phyloP scores from a whole-genome alignment of 2,797 vertebrate genomes.

The Sebastes taczanowskii region DNA sequence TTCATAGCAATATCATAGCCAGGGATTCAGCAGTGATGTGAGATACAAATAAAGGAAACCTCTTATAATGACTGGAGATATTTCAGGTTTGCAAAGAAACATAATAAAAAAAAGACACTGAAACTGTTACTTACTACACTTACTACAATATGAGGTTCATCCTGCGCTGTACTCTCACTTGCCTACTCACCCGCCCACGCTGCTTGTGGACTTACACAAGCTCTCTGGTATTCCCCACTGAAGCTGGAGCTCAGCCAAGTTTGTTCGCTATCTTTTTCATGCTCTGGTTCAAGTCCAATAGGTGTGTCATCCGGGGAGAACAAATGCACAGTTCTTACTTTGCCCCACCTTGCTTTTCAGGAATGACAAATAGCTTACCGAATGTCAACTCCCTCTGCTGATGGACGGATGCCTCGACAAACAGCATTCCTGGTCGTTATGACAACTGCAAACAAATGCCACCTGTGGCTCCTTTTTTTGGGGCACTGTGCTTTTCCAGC shows the following conservation, averaged over 20 bases:
- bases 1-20: not conserved
- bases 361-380: not conserved
- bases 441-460: conserved; percentile 22
- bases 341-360: conserved; percentile 17
- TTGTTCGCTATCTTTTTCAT: not conserved
- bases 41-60: not conserved
- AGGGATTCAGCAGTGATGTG: not conserved
- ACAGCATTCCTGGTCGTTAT: conserved; percentile 38
- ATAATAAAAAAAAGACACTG: not conserved
- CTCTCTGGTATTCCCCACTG: conserved; percentile 30
- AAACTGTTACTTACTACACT: conserved; percentile 1
- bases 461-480: not conserved
- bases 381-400: not conserved
- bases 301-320: conserved; percentile 28
- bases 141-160: conserved; percentile 3
- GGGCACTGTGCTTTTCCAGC: not conserved
- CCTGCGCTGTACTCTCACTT: not conserved
- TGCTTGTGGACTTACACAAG: conserved; percentile 16
- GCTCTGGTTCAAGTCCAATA: not conserved
- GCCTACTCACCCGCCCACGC: conserved; percentile 15
- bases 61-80: not conserved
- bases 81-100: not conserved
- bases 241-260: conserved; percentile 33
- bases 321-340: not conserved
- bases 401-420: conserved; percentile 9